These are phyloP conservation scores for Phalacrocorax aristotelis DNA, from an alignment of 2,113 vertebrate species.

Conservation along the genomic window DNA sequence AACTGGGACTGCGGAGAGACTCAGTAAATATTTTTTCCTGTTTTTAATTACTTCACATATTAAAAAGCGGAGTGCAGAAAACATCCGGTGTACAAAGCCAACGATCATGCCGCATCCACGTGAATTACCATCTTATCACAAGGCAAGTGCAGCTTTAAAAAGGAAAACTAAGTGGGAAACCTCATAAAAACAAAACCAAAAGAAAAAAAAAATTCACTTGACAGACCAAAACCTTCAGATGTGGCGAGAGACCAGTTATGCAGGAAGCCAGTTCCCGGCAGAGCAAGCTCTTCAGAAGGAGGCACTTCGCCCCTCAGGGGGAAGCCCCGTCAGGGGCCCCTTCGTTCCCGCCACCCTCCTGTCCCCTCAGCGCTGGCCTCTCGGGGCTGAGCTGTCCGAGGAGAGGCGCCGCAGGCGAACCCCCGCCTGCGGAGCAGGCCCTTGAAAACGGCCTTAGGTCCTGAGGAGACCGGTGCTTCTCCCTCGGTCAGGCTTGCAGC, in stretches of 20 bases:
- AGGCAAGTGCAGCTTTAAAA: not conserved
- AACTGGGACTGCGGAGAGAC: not conserved
- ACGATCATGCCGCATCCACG: not conserved
- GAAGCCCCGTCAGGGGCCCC: not conserved
- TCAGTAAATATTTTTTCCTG: not conserved
- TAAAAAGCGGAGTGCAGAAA: not conserved
- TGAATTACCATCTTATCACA: not conserved
- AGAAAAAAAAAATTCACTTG: accelerated
- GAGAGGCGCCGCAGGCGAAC: too few species aligned
- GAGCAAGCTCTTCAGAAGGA: not conserved
- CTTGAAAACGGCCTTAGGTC: too few species aligned
- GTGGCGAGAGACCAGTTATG: not conserved
- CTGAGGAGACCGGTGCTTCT: not conserved
- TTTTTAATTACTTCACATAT: not conserved
- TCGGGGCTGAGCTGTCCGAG: too few species aligned
- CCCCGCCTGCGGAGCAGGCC: too few species aligned
- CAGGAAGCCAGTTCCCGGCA: not conserved
- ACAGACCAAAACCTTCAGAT: not conserved
- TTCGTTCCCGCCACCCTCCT: not conserved
- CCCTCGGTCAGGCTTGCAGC: not conserved
- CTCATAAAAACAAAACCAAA: not conserved
- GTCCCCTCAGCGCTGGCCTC: not conserved
- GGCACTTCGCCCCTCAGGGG: not conserved
- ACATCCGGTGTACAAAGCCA: not conserved
- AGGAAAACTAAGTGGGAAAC: not conserved